Evolutionary conservation across 2,888 invertebrate genomes (phyloP).

Genomic region (Polydrusus cervinus): DNA sequence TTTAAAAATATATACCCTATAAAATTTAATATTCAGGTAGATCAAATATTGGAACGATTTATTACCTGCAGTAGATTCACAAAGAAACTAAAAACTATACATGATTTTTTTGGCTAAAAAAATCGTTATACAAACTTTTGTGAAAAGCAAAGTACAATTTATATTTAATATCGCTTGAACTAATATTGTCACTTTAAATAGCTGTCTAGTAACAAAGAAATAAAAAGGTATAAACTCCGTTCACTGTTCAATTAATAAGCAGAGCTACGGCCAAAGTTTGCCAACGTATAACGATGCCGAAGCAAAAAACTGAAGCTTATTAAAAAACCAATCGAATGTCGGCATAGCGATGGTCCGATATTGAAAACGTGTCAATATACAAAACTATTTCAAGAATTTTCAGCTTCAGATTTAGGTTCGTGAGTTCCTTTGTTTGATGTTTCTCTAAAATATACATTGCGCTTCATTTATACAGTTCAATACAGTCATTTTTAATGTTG

Average conservation of each 20-base stretch:
- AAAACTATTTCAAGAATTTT: slow-evolving; percentile 54
- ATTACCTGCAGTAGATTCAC: too few relatives aligned
- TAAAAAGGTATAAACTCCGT: slow-evolving; percentile 41
- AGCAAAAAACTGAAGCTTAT: slow-evolving; percentile 54
- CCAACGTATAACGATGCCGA: slow-evolving; percentile 48
- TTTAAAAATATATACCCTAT: too few relatives aligned
- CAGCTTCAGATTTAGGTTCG: slow-evolving; percentile 25
- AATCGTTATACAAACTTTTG: too few relatives aligned
- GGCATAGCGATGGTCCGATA: slow-evolving; percentile 40
- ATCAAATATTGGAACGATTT: too few relatives aligned
- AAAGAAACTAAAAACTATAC: too few relatives aligned
- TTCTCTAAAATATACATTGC: slow-evolving; percentile 18
- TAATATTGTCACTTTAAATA: slow-evolving; percentile 4
- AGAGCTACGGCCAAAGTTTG: slow-evolving; percentile 44
- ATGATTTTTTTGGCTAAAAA: too few relatives aligned
- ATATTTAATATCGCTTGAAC: neutral
- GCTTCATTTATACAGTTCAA: too few relatives aligned
- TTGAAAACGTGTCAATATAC: slow-evolving; percentile 54
- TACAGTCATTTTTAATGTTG: too few relatives aligned
- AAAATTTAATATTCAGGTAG: too few relatives aligned
- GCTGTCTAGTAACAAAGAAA: slow-evolving; percentile 38
- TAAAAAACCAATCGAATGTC: slow-evolving; percentile 54
- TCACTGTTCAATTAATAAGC: slow-evolving; percentile 54
- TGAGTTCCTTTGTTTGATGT: slow-evolving; percentile 16
- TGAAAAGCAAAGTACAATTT: too few relatives aligned